These are phyloP conservation scores for Hassar affinis DNA, from an alignment of 2,113 vertebrate species.

Conservation along the genomic window DNA sequence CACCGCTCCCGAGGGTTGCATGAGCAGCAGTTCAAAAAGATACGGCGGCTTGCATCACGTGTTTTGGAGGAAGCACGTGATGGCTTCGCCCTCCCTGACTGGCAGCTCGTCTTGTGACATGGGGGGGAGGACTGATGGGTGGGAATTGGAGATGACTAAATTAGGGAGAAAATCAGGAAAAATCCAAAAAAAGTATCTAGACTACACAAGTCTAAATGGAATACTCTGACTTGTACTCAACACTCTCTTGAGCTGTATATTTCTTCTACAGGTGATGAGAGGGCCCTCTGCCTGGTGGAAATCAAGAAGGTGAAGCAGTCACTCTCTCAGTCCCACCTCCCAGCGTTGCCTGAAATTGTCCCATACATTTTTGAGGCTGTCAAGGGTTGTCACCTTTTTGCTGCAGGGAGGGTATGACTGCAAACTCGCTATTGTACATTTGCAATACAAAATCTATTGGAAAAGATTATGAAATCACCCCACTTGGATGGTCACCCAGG, in stretches of 20 bases:
- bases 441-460: background rate
- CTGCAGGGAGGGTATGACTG: slow-evolving; percentile 85
- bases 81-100: no score
- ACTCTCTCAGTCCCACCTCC: slow-evolving; percentile 93
- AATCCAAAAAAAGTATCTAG: no score
- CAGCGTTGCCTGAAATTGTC: slow-evolving; percentile 87
- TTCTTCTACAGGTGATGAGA: slow-evolving; percentile 83
- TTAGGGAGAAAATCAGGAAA: no score
- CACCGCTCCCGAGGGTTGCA: no score
- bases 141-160: no score
- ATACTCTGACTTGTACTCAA: background rate
- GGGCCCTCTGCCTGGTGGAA: slow-evolving; percentile 90
- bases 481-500: no score
- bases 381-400: slow-evolving; percentile 96
- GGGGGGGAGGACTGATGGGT: no score
- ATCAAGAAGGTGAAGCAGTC: slow-evolving; percentile 97
- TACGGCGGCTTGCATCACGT: no score
- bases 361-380: slow-evolving; percentile 93
- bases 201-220: background rate
- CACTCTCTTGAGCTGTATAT: slow-evolving; percentile 9
- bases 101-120: no score
- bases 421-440: background rate
- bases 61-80: no score
- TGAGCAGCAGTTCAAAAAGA: no score
- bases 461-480: no score